Evolutionary conservation across 2,797 vertebrate genomes (phyloP).

Genomic region (Oreochromis grahami): DNA sequence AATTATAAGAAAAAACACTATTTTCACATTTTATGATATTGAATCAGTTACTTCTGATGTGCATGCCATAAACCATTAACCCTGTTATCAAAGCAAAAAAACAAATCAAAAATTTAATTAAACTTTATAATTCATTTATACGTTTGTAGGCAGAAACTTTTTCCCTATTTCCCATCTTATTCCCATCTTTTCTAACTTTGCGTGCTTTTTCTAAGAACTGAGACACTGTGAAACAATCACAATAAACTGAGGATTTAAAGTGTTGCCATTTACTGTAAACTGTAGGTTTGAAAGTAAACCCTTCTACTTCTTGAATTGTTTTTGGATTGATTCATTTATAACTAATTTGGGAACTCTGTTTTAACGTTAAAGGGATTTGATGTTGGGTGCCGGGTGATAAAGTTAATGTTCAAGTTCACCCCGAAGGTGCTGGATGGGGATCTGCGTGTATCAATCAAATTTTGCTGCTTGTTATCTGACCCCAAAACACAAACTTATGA

Average conservation of each 20-base stretch:
- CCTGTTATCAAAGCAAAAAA: background rate
- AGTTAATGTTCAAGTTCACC: background rate
- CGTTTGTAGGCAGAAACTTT: background rate
- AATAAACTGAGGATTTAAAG: background rate
- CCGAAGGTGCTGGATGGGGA: fast-evolving
- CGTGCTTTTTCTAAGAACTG: background rate
- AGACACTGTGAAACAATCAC: background rate
- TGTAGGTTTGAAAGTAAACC: background rate
- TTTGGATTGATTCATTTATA: background rate
- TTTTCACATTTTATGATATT: background rate
- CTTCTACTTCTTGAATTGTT: background rate
- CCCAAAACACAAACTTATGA: background rate
- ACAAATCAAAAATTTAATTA: background rate
- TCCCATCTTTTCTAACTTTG: background rate
- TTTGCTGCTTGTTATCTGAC: background rate
- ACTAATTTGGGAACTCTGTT: background rate
- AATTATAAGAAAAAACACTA: background rate
- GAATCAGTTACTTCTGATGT: background rate
- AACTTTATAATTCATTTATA: background rate
- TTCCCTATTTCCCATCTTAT: background rate
- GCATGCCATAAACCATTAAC: background rate
- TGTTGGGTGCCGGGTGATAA: background rate
- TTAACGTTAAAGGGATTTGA: background rate
- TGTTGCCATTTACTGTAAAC: background rate
- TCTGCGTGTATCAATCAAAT: background rate